Evolutionary conservation across 2,888 invertebrate species (phyloP), one percentile per base, ranked within the genome.

Genomic region (Ganaspis brasiliensis): DNA sequence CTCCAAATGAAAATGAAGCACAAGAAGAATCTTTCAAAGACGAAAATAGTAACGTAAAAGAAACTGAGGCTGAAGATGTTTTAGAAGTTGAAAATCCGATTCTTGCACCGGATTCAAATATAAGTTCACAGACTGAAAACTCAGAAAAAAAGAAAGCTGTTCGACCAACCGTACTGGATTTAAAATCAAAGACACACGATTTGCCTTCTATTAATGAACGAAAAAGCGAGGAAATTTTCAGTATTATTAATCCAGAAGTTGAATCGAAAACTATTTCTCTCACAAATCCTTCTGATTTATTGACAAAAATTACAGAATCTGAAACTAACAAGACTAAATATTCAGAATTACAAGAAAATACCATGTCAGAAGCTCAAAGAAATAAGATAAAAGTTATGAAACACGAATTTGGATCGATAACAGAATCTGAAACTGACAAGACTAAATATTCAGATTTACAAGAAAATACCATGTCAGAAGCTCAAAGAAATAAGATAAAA

Each of bases 371-470:
- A 75, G 94, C 95, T 0, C 91, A 94, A 79, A 89, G 92, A 71
- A 95, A 95, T 84, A 94, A 93, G 88, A 86, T 94, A 19, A 94
- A 93, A 89, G 92, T 95, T 1, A 87, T 95, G 75, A 92, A 93
- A 3, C 93, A 94, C 0, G 95, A 95, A 87, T 95, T 93, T 81
- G 93, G 93, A 3, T 84, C 86, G 82, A 88, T 89, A 3, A 88
- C 87, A 24, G n/a, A n/a, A n/a, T n/a, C n/a, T n/a, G n/a, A n/a
- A n/a, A n/a, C n/a, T n/a, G n/a, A n/a, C n/a, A 24, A 45, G 9
- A 19, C 55, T 2, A 63, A 45, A 40, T 63, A 40, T 61, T 84
- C 70, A 73, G 78, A 76, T 73, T 83, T 72, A 31, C 72, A 4
- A 86, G 79, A 86, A 71, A 83, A 86, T 0, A 93, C 93, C 1